Percentiles rank a stretch among this genome's conserved stretches.
Evolutionary conservation across 2,888 invertebrate species (phyloP).

Genomic region (Micoletzkya japonica): DNA sequence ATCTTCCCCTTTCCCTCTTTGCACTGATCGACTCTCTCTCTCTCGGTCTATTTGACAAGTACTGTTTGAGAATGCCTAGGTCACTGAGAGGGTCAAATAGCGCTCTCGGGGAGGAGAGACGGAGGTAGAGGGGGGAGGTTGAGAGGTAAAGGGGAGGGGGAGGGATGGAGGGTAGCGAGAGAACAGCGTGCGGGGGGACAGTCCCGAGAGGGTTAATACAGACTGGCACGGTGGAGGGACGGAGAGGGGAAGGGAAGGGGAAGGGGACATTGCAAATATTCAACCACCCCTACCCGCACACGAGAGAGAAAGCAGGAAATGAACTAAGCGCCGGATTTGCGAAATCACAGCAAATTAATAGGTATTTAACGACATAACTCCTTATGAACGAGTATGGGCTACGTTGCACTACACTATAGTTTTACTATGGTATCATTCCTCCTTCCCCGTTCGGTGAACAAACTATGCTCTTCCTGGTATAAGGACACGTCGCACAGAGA

Average conservation of each 20-base stretch:
- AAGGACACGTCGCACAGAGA: too few relatives aligned
- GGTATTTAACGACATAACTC: too few relatives aligned
- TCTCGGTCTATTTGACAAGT: background rate
- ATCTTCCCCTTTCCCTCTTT: background rate
- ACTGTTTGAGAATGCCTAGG: conserved; percentile 14
- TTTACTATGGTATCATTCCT: too few relatives aligned
- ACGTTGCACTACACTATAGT: too few relatives aligned
- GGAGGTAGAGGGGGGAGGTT: conserved; percentile 17
- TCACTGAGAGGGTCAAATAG: conserved; percentile 1
- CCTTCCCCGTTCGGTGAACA: too few relatives aligned
- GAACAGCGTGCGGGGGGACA: background rate
- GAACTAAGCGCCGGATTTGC: too few relatives aligned
- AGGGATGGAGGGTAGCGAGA: background rate
- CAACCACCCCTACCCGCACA: background rate
- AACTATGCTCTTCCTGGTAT: too few relatives aligned
- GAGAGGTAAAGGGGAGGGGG: background rate
- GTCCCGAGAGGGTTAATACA: conserved; percentile 23
- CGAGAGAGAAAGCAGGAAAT: too few relatives aligned
- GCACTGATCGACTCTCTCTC: background rate
- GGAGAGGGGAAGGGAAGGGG: background rate
- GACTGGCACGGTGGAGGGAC: conserved; percentile 12
- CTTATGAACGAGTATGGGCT: too few relatives aligned
- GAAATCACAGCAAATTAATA: too few relatives aligned
- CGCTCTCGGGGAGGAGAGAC: conserved; percentile 3
- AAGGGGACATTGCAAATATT: conserved; percentile 22